Evolutionary conservation across 1,140 invertebrate species (phyloP), one percentile per base, ranked within the genome.

Genomic region (Heliconius eleuchia): DNA sequence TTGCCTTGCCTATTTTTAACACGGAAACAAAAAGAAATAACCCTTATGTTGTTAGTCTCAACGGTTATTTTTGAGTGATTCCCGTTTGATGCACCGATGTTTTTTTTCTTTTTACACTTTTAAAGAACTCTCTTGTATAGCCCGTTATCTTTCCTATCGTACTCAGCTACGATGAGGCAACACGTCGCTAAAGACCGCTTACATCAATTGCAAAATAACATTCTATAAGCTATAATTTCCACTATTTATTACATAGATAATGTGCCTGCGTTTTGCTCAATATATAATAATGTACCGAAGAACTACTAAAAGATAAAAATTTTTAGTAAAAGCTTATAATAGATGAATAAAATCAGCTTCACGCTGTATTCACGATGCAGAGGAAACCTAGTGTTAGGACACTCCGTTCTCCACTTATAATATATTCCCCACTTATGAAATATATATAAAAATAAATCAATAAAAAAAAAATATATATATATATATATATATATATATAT

Each of bases 1-100:
- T 76, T 57, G 78, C 71, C 78, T 80, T 80, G 66, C 78, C 78
- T 80, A 80, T 80, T 80, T 80, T 76, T 80, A 80, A 71, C 74
- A 16, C 73, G 46, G 71, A 34, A 52, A 80, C 50, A 71, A 80
- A 75, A 73, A 76, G 78, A 75, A 75, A 76, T 60, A 60, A 57
- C 42, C 60, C 66, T 66, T 76, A 76, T 76, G 27, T 34, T 42
- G 37, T 30, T 50, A 30, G 23, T 8, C 30, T 30, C 52, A 76
- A 42, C 52, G 75, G n/a, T 37, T 66, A 39, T 71, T 76, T 76
- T 76, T 23, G 74, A 30, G 55, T 42, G 19, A 19, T 60, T n/a
- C 46, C 46, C 42, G 42, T 34, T 50, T 30, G 75, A 76, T 76
- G 75, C 75, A 76, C 75, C 46, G 75, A 76, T 71, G 42, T 76